Evolutionary conservation across 2,888 invertebrate genomes (phyloP), one percentile per base, ranked within the genome.

Genomic region (Ernsta delagoae): DNA sequence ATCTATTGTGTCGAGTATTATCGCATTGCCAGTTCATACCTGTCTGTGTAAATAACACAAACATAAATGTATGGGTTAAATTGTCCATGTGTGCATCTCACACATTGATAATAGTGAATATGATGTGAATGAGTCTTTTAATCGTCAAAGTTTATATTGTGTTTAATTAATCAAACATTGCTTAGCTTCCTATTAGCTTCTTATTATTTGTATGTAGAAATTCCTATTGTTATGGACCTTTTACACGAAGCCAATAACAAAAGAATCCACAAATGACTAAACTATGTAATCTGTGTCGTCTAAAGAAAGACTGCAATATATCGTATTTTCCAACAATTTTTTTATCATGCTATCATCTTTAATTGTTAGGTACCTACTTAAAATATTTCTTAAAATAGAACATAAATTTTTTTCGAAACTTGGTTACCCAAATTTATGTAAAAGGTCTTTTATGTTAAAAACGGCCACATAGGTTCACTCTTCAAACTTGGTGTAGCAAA

Each of bases 31-130:
- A 59, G 24, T n/a, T 59, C 7, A 54, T 39, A 12, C 50, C 34
- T 78, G 75, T 62, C 63, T 72, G 67, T 12, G 70, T 50, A 5
- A 60, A 48, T 59, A 5, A 48, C 41, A n/a, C 41, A 72, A 59
- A 45, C 48, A 24, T 64, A 62, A 16, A 16, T 16, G 16, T 16
- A 16, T 16, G 16, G 16, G 50, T 12, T 53, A 64, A 41, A 36
- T 16, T 54, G 7, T 41, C 31, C 11, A 11, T 63, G 64, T 64
- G 64, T 36, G 45, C 48, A 36, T 34, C 45, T 34, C n/a, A 48
- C 48, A 48, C 61, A 34, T 61, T 48, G 12, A 11, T 62, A 8
- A 41, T 24, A 5, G 12, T 48, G 48, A 50, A 50, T 24, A 50
- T 24, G 31, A 31, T 31, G 31, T 31, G 31, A 31, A 4, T 31